phyloP scores from a whole-genome alignment of 1,140 invertebrate species.

The Meloidogyne hapla region DNA sequence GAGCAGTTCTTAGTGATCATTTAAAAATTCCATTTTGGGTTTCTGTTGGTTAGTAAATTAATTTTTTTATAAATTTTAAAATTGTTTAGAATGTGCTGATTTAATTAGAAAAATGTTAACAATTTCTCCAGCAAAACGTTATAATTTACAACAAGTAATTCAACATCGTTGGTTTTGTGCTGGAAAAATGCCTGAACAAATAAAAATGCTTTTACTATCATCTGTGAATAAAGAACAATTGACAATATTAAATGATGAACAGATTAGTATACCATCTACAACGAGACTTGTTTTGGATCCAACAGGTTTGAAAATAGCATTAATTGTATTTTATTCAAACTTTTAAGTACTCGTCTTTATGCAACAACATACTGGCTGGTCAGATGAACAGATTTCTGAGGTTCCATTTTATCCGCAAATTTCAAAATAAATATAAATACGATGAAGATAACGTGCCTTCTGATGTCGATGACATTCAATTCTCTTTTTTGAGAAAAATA shows the following conservation, averaged over 20 bases:
- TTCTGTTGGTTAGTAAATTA: conserved; percentile 45
- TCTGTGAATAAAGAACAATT: conserved; percentile 26
- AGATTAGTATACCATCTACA: conserved; percentile 22
- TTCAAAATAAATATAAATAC: background rate
- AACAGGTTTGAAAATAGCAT: background rate
- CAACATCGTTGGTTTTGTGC: conserved; percentile 49
- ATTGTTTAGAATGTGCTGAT: conserved; percentile 49
- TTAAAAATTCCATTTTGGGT: conserved; percentile 54
- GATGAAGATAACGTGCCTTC: conserved; percentile 18
- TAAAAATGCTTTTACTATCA: conserved; percentile 31
- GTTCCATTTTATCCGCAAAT: conserved; percentile 18
- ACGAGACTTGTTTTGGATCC: conserved; percentile 46
- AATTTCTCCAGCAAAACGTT: conserved; percentile 46
- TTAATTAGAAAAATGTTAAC: conserved; percentile 53
- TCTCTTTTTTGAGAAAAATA: background rate
- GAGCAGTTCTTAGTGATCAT: conserved; percentile 47
- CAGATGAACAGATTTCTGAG: conserved; percentile 59
- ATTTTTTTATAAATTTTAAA: conserved; percentile 8
- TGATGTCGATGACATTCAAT: background rate
- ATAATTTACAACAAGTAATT: conserved; percentile 36
- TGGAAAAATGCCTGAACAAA: conserved; percentile 39
- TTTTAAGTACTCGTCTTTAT: conserved; percentile 49
- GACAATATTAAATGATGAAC: conserved; percentile 3
- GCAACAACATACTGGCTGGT: conserved; percentile 63
- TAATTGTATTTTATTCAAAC: background rate